These are phyloP conservation scores for Druon quercuslanigerum DNA, from an alignment of 1,140 invertebrate species.

Conservation along the genomic window DNA sequence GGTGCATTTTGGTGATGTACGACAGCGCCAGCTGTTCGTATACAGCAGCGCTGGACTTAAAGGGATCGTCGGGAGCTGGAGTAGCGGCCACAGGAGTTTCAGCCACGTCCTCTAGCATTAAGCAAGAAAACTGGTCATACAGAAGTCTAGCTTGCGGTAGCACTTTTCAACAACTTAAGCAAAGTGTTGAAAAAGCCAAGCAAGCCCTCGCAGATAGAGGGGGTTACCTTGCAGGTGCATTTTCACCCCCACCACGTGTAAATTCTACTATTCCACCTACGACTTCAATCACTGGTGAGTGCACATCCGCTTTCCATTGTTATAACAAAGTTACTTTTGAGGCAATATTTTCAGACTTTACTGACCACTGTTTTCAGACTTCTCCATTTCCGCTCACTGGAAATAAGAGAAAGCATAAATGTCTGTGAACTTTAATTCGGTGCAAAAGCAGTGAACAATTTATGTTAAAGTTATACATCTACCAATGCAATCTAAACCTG, in stretches of 20 bases:
- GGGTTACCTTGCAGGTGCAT: slow-evolving; percentile 73
- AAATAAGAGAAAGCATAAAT: no score
- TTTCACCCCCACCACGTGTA: slow-evolving; percentile 70
- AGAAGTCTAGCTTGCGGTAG: slow-evolving; percentile 72
- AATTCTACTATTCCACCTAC: slow-evolving; percentile 70
- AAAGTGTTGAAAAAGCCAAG: slow-evolving; percentile 92
- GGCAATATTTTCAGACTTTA: no score
- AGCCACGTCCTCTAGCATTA: slow-evolving; percentile 67
- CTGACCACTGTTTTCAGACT: no score
- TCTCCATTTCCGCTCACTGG: no score
- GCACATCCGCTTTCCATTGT: no score
- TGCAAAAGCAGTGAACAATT: no score
- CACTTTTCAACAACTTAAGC: slow-evolving; percentile 91
- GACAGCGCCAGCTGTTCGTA: slow-evolving; percentile 91
- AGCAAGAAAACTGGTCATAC: slow-evolving; percentile 77
- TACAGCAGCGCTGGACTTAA: slow-evolving; percentile 88
- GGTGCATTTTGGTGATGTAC: slow-evolving; percentile 83
- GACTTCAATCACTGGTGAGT: slow-evolving; percentile 71
- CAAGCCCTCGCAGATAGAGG: slow-evolving; percentile 82
- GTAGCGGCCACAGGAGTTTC: slow-evolving; percentile 65
- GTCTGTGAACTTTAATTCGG: no score
- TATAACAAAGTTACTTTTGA: no score
- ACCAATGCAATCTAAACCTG: no score
- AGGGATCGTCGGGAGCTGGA: slow-evolving; percentile 78
- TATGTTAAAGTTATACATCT: no score